These are phyloP conservation scores for Nematolebias whitei DNA, from an alignment of 2,113 vertebrate genomes.

Conservation along the genomic window DNA sequence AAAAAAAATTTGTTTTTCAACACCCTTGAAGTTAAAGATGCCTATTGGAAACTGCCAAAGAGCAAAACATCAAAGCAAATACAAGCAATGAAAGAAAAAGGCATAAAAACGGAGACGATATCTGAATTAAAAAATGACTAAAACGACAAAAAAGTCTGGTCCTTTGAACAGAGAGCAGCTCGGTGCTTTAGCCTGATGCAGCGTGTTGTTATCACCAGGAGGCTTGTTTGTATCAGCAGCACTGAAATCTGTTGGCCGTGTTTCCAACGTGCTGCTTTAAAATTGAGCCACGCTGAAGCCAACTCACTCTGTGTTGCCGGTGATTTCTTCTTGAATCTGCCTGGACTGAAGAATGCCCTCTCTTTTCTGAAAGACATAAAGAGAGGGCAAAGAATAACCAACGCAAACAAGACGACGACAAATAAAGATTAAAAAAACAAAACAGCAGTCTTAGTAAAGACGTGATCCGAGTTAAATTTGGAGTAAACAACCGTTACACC, in stretches of 20 bases:
- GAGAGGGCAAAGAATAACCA: rapidly evolving
- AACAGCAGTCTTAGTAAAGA: background rate
- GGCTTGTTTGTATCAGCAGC: background rate
- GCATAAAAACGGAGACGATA: background rate
- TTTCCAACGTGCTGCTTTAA: background rate
- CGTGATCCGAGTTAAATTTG: background rate
- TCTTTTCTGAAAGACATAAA: slow-evolving; percentile 86
- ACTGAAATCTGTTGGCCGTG: background rate
- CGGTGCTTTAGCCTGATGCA: too few species aligned
- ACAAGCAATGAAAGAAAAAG: too few species aligned
- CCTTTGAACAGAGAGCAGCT: too few species aligned
- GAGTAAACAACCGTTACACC: too few species aligned
- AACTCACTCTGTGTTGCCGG: slow-evolving; percentile 97
- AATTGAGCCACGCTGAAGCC: background rate
- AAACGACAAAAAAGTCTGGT: background rate
- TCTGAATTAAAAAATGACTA: background rate
- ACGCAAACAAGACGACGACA: background rate
- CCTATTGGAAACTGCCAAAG: too few species aligned
- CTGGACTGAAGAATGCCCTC: slow-evolving; percentile 97
- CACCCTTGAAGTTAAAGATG: too few species aligned
- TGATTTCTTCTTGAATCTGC: slow-evolving; percentile 98
- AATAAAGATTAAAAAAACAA: background rate
- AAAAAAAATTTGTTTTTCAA: too few species aligned
- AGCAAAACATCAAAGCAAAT: too few species aligned
- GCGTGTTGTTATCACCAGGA: background rate